Evolutionary conservation across 2,113 vertebrate genomes (phyloP).

Genomic region (Aptenodytes forsteri): DNA sequence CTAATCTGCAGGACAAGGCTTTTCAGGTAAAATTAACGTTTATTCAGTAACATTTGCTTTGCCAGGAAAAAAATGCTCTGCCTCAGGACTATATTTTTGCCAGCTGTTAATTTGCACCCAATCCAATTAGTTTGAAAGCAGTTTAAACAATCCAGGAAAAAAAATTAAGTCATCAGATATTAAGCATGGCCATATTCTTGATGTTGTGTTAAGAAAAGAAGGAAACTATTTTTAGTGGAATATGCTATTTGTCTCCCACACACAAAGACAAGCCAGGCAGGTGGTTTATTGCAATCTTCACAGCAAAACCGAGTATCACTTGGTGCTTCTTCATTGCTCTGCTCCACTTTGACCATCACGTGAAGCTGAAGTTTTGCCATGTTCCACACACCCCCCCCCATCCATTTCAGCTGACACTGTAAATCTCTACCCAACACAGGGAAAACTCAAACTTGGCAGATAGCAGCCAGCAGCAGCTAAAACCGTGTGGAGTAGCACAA

Average conservation of each 20-base stretch:
- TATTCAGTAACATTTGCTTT: background rate
- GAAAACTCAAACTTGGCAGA: background rate
- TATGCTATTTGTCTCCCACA: rapidly evolving
- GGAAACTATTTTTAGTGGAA: background rate
- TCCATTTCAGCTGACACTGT: background rate
- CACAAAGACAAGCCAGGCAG: background rate
- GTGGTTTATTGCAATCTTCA: background rate
- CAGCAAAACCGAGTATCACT: background rate
- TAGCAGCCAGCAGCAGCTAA: background rate
- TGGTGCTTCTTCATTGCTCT: background rate
- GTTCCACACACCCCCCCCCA: background rate
- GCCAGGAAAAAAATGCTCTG: background rate
- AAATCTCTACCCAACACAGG: background rate
- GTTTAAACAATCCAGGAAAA: background rate
- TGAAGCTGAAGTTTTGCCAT: background rate
- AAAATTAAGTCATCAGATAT: background rate
- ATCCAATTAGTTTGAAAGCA: background rate
- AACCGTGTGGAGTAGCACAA: background rate
- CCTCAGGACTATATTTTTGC: background rate
- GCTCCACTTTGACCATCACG: background rate
- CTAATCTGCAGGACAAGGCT: background rate
- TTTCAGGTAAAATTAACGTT: background rate
- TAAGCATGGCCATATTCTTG: background rate
- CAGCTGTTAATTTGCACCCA: background rate
- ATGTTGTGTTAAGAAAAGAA: background rate